phyloP scores from a whole-genome alignment of 2,113 vertebrate species.

The Gymnorhina tibicen region DNA sequence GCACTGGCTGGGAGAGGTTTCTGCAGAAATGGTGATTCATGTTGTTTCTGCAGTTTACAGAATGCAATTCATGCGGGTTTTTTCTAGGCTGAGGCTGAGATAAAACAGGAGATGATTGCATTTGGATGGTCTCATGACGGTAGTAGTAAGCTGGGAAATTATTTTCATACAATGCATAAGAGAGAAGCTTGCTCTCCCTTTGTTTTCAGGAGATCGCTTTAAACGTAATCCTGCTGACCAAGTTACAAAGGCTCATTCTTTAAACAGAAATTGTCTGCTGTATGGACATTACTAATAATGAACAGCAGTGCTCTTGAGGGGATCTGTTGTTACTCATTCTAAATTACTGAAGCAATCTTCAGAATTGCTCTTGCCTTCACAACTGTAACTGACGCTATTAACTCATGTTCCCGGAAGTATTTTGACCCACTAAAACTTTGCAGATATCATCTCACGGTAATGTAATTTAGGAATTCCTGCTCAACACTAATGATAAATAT shows the following conservation, averaged over 20 bases:
- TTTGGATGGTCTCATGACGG: not conserved
- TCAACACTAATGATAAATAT: not conserved
- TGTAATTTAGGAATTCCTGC: not conserved
- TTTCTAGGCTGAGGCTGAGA: not conserved
- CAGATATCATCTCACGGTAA: not conserved
- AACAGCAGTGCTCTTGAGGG: not conserved
- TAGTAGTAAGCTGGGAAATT: not conserved
- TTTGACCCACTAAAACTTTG: not conserved
- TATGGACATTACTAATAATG: constrained; percentile 18
- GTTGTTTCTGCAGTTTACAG: not conserved
- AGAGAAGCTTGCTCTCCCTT: not conserved
- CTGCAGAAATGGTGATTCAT: not conserved
- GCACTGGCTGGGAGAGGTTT: not conserved
- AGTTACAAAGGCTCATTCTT: not conserved
- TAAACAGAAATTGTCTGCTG: not conserved
- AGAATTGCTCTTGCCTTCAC: constrained; percentile 3
- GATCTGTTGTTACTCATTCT: constrained; percentile 12
- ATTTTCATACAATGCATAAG: not conserved
- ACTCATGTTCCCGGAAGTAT: not conserved
- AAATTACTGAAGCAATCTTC: constrained; percentile 4
- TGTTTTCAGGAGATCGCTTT: not conserved
- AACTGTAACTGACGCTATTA: not conserved
- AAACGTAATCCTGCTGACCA: constrained; percentile 16
- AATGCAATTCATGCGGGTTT: not conserved
- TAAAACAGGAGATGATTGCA: not conserved